These are phyloP conservation scores for Hypomesus transpacificus DNA, from an alignment of 2,113 vertebrate species.

Conservation along the genomic window DNA sequence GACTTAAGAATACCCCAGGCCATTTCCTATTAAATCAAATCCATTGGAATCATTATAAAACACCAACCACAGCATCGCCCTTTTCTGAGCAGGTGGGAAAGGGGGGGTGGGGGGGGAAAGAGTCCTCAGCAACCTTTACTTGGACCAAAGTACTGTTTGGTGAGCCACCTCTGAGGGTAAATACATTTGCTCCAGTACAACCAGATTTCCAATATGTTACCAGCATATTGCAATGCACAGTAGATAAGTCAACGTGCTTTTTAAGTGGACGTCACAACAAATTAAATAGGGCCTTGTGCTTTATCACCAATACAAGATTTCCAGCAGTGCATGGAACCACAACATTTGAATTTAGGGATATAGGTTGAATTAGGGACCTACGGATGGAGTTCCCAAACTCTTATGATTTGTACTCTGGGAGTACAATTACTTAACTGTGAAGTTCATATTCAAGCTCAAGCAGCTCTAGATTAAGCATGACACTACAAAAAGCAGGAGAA, in stretches of 20 bases:
- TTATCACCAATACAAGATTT: not conserved
- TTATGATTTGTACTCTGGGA: constrained; percentile 6
- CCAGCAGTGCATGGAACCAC: constrained; percentile 36
- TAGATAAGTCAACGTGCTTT: constrained; percentile 2
- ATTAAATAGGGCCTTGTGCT: not conserved
- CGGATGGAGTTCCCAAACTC: constrained; percentile 22
- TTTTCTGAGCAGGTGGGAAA: constrained; percentile 53
- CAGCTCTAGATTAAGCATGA: constrained; percentile 72
- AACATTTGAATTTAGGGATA: constrained; percentile 37
- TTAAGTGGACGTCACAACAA: not conserved
- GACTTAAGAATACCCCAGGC: not conserved
- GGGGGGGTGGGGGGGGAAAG: constrained; percentile 51
- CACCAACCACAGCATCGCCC: constrained; percentile 8
- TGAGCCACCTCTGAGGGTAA: not conserved
- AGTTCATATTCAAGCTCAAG: constrained; percentile 73
- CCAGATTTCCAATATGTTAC: constrained; percentile 27
- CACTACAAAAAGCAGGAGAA: constrained; percentile 94
- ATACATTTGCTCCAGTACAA: too few species aligned
- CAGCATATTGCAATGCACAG: constrained; percentile 4
- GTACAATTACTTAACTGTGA: constrained; percentile 39
- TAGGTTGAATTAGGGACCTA: constrained; percentile 39
- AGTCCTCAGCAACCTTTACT: constrained; percentile 46
- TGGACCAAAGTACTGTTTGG: not conserved
- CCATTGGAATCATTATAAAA: constrained; percentile 41
- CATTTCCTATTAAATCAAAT: constrained; percentile 30